Evolutionary conservation across 1,140 invertebrate genomes (phyloP).

Genomic region (Macrobrachium nipponense): DNA sequence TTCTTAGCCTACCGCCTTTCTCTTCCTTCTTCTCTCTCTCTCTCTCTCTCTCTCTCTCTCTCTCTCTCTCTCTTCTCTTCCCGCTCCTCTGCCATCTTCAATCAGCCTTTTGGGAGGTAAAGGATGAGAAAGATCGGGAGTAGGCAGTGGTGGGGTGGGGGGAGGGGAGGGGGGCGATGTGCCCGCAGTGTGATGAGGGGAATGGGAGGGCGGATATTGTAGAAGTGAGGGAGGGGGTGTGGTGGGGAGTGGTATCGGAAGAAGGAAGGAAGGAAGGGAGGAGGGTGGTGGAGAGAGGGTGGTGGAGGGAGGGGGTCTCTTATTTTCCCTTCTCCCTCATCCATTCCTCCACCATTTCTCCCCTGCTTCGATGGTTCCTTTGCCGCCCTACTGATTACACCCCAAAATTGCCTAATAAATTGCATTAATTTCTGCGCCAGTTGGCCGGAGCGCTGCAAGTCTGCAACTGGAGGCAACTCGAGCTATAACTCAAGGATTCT

Average conservation of each 20-base stretch:
- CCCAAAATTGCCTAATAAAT: conserved; percentile 60
- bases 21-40: background rate
- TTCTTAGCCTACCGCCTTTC: background rate
- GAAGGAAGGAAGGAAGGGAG: background rate
- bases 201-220: background rate
- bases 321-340: conserved; percentile 21
- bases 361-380: conserved; percentile 53
- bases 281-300: background rate
- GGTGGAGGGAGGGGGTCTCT: no score
- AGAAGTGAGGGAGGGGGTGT: background rate
- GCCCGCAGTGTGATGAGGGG: background rate
- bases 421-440: conserved; percentile 55
- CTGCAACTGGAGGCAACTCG: conserved; percentile 55
- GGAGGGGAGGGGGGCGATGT: background rate
- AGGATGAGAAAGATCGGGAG: background rate
- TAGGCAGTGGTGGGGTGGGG: no score
- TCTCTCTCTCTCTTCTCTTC: background rate
- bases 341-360: conserved; percentile 38
- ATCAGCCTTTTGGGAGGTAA: background rate
- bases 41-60: background rate
- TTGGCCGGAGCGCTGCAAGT: conserved; percentile 31
- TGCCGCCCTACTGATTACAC: conserved; percentile 58
- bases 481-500: conserved; percentile 51
- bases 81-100: background rate
- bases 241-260: background rate